Base-by-base conservation (phyloP, 2,113 vertebrate species). In the Lepus americanus region DNA sequence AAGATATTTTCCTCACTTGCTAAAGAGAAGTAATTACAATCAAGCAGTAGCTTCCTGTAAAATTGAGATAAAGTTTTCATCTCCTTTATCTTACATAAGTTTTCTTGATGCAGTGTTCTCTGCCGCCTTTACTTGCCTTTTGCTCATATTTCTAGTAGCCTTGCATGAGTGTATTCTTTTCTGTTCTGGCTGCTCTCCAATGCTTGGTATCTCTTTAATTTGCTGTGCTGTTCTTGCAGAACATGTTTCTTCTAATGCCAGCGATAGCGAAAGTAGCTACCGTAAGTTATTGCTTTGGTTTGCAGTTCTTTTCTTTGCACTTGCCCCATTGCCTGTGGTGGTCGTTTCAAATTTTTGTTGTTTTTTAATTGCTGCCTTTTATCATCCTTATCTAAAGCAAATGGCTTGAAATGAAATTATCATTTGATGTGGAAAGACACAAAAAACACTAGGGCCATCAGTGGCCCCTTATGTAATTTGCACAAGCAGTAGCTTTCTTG, bases 241-340 rank as follows among this genome's bases (percentile, higher is more conserved):
- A 98, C 98, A 98, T 98, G 97, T 98, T 97, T 98, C 98, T 98
- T 99, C 98, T 98, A 98, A 98, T 98, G 98, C 98, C 98, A 99
- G 98, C 98, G 98, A 98, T 98, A 99, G 98, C 97, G 98, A 99
- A 98, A 99, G 98, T 98, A 99, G 98, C 98, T 98, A 98, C 98
- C 98, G 98, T 99, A 99, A 99, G 98, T 99, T 98, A 97, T 70
- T 96, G 98, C 98, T 98, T 98, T 98, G 96, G 97, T 98, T 98
- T 98, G 98, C 94, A 94, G 95, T 96, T 97, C 97, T 98, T 98
- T 98, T 96, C 93, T 98, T 98, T 98, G 98, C 96, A 36, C 67
- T 80, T 95, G 81, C 95, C 81, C 80, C 92, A 67, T 95, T 95
- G 97, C 96, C 89, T 96, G 94, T 90, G 87, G 77, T 97, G 81